Conservation (phyloP, 2,797 vertebrate species). For the Eremophila alpestris region DNA sequence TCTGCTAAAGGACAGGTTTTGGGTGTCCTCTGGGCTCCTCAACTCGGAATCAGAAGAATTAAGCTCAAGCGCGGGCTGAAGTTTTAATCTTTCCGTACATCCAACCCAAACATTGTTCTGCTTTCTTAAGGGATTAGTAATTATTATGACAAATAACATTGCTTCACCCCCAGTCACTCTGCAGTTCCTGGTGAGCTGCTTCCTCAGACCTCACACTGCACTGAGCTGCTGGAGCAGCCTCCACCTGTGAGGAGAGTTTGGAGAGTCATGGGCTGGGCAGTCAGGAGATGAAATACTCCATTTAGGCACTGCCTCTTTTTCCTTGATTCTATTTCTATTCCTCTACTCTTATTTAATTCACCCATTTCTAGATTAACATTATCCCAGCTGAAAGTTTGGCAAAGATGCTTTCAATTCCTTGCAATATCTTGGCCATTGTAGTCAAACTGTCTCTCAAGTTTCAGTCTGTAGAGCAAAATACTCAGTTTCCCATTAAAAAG, state of each 20-base stretch:
- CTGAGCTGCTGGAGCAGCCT: background rate
- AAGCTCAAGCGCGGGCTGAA: background rate
- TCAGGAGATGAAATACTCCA: background rate
- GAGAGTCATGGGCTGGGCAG: background rate
- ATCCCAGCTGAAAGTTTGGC: background rate
- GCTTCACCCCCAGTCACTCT: conserved; percentile 31
- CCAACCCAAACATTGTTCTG: conserved; percentile 50
- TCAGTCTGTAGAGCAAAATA: background rate
- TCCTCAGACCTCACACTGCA: conserved; percentile 51
- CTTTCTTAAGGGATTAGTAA: conserved; percentile 71
- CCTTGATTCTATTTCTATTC: background rate
- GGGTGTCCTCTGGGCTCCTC: background rate
- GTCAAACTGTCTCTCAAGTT: background rate
- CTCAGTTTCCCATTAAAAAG: background rate
- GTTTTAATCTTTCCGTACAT: background rate
- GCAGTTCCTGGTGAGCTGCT: conserved; percentile 5
- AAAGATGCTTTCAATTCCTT: background rate
- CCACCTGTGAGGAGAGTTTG: background rate
- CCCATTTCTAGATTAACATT: background rate
- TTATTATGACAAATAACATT: conserved; percentile 72
- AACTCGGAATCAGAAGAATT: conserved; percentile 10
- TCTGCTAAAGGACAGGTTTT: background rate
- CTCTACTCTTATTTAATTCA: background rate
- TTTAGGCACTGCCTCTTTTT: background rate
- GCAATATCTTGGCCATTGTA: background rate